Conservation (phyloP, 2,113 vertebrate species). For the Ctenodactylus gundi region DNA sequence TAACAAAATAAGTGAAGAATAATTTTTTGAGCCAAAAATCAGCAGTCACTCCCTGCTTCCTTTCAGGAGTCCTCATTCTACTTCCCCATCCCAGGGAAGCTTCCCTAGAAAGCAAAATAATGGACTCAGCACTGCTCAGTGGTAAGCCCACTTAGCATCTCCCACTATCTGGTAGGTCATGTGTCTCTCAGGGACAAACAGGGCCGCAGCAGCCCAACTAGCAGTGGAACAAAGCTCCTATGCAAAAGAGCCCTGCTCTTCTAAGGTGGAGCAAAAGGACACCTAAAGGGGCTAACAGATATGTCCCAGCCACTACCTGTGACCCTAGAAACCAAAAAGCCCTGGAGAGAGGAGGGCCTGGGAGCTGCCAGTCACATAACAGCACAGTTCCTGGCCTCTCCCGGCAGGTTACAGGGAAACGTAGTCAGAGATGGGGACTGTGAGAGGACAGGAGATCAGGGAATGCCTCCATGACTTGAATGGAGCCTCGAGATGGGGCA, state of each 20-base stretch:
- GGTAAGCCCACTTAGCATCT: neutral
- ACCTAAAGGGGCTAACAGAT: neutral
- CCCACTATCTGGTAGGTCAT: neutral
- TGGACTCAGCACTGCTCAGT: neutral
- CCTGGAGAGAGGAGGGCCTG: rapidly evolving
- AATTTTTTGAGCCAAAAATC: neutral
- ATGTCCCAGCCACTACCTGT: neutral
- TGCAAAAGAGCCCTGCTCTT: neutral
- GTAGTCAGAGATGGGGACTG: neutral
- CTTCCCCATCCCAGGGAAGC: neutral
- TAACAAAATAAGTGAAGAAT: neutral
- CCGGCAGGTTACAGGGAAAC: neutral
- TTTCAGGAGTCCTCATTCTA: neutral
- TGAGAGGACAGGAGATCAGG: neutral
- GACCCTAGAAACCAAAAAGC: neutral
- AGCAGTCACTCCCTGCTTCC: neutral
- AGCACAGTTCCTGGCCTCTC: neutral
- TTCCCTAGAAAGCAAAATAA: neutral
- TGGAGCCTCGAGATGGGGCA: neutral
- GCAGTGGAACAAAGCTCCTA: neutral
- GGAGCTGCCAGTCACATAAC: neutral
- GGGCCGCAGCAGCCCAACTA: neutral
- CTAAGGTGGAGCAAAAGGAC: neutral
- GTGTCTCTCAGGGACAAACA: neutral
- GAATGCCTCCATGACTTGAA: neutral